Conservation (phyloP, 2,797 vertebrate genomes). For the Dromococcyx pavoninus region DNA sequence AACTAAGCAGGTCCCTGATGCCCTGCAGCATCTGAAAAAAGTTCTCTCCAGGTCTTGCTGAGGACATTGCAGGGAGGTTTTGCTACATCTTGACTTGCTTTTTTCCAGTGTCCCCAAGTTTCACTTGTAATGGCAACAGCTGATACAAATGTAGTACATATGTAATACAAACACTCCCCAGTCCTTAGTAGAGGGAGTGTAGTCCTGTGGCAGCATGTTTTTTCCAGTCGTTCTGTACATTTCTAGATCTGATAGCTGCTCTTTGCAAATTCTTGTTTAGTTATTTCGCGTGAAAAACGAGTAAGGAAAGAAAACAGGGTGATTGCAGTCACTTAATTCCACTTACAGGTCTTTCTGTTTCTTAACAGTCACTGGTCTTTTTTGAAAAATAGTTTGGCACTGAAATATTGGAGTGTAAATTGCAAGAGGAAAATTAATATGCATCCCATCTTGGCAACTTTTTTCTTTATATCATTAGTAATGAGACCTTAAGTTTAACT, state of each 20-base stretch:
- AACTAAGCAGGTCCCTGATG: neutral
- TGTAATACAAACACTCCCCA: rapidly evolving
- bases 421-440: conserved; percentile 37
- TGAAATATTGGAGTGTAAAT: conserved; percentile 31
- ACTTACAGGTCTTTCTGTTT: neutral
- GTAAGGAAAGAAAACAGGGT: neutral
- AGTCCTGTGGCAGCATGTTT: neutral
- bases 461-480: neutral
- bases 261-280: neutral
- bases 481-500: conserved; percentile 22
- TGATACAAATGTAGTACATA: neutral
- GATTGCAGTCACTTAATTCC: neutral
- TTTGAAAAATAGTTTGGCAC: conserved; percentile 24
- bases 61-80: neutral
- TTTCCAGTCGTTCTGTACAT: neutral
- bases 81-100: neutral
- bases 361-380: neutral
- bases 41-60: neutral
- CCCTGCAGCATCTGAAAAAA: neutral
- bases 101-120: neutral
- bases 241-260: neutral
- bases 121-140: neutral
- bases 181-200: neutral
- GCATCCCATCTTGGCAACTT: neutral
- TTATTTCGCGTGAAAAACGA: neutral